Evolutionary conservation across 1,140 invertebrate species (phyloP), one percentile per base, ranked within the genome.

Genomic region (Ericerus pela): DNA sequence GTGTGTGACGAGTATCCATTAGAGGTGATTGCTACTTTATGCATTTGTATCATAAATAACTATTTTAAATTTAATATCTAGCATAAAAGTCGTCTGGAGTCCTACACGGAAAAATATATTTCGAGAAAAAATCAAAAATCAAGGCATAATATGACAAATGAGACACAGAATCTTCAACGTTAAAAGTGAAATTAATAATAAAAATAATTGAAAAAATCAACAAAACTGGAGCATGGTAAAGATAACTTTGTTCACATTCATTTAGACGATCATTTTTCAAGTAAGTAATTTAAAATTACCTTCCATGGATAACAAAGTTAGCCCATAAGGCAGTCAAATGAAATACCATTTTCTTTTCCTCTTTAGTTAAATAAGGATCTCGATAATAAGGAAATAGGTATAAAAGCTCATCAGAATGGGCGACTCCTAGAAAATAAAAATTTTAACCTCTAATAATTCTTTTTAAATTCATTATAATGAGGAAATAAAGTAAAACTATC

Each of bases 341-440:
- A 33, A 68, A 61, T 3, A 71, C 69, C 63, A 74, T 67, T 10
- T 59, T 58, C 33, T 51, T 56, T 56, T 74, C 73, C 0, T 18
- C 51, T 6, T 57, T 53, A 5, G 63, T 69, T 51, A 68, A 66
- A n/a, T 62, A 55, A 2, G 65, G 52, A 6, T 62, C 38, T 5
- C 64, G n/a, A n/a, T n/a, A 26, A 28, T 57, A 22, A 3, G 66
- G 72, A 57, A 75, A 72, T 11, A 74, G 54, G 59, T 73, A 76
- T 53, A 70, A 63, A 2, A 75, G 37, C 3, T 76, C 73, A 43
- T 76, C 74, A 0, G 62, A 62, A 58, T 76, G 74, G 11, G 60
- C 29, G 1, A 74, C 67, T 4, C 73, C 74, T 73, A 56, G 0
- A 64, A 59, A 58, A 38, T 27, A 47, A 55, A 6, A 22, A 26